These are phyloP conservation scores for Dipus sagitta DNA, from an alignment of 2,797 vertebrate genomes.

Conservation along the genomic window DNA sequence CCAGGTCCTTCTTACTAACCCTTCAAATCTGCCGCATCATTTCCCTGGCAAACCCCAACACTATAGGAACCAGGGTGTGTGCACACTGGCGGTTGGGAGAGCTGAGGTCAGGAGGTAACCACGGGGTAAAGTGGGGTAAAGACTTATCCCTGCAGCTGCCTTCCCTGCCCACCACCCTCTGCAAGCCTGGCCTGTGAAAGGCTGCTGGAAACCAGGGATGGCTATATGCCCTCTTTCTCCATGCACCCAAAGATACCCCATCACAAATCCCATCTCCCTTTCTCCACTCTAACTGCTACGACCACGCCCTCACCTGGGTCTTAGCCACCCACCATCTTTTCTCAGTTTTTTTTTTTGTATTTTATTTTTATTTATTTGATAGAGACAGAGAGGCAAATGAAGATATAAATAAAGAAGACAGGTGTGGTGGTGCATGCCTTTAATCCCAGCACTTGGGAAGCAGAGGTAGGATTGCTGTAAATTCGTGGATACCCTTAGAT, in stretches of 20 bases:
- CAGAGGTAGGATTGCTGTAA: too few species aligned
- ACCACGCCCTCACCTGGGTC: not conserved
- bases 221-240: fast-evolving
- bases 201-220: not conserved
- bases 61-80: not conserved
- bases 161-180: not conserved
- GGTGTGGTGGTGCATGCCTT: too few species aligned
- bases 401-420: too few species aligned
- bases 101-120: too few species aligned
- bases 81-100: not conserved
- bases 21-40: not conserved
- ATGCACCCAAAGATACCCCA: not conserved
- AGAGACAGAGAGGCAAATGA: too few species aligned
- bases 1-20: not conserved
- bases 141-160: too few species aligned
- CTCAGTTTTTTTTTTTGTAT: not conserved
- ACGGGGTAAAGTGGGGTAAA: fast-evolving
- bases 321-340: not conserved
- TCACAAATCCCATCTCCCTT: fast-evolving
- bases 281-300: not conserved
- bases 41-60: not conserved
- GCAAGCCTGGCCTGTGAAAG: not conserved
- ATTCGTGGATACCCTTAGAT: too few species aligned
- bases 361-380: too few species aligned
- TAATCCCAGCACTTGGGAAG: too few species aligned